Evolutionary conservation across 92 coral and sea anemone genomes (phyloP).

Genomic region (Palythoa caribaeorum): DNA sequence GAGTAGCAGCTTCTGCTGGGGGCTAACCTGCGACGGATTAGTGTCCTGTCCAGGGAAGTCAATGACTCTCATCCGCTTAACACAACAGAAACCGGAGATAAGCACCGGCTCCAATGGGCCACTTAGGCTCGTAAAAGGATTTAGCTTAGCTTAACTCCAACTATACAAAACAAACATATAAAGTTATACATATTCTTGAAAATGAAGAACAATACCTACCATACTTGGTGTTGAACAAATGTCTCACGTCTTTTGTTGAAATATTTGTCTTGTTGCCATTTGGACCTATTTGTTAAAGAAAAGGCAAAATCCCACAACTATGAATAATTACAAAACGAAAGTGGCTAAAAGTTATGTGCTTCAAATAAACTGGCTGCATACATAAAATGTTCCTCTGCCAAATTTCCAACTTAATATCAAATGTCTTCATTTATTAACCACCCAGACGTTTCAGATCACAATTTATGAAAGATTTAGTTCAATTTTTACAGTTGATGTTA

Average conservation of each 20-base stretch:
- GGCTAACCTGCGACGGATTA: too few species aligned
- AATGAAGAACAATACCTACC: not conserved
- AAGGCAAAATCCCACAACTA: not conserved
- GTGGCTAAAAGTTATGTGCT: not conserved
- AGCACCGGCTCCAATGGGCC: too few species aligned
- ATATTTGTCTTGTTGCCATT: not conserved
- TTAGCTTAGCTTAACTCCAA: too few species aligned
- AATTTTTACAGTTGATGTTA: not conserved
- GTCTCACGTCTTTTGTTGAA: not conserved
- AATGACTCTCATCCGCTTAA: too few species aligned
- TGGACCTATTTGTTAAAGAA: not conserved
- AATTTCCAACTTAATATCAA: not conserved
- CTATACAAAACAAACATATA: too few species aligned
- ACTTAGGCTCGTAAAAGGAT: too few species aligned
- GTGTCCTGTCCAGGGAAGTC: too few species aligned
- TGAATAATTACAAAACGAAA: not conserved
- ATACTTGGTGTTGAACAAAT: not conserved
- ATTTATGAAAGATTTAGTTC: not conserved
- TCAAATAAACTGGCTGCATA: not conserved
- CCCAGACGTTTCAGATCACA: not conserved
- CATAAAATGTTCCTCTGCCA: not conserved
- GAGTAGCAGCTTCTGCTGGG: too few species aligned
- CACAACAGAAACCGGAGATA: too few species aligned
- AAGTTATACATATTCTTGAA: too few species aligned
- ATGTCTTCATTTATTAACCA: not conserved